Evolutionary conservation across 2,888 invertebrate species (phyloP).

Genomic region (Agrochola litura): DNA sequence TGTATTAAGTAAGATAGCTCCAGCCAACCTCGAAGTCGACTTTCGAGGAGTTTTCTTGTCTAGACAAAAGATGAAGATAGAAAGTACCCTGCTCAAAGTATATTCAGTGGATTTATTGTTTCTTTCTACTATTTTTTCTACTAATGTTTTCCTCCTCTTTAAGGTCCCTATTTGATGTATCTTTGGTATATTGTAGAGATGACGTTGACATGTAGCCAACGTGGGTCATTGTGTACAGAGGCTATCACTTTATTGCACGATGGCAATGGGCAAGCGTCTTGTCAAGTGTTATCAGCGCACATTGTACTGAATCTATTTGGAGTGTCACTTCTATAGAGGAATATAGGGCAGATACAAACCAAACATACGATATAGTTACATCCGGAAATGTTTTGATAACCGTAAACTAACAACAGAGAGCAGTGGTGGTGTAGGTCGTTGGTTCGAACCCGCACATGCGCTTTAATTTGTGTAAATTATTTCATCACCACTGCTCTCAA

Average conservation of each 20-base stretch:
- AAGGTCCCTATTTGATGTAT: slow-evolving; percentile 14
- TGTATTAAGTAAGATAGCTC: not conserved
- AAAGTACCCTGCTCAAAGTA: not conserved
- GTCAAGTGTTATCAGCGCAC: slow-evolving; percentile 50
- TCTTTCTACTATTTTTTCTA: not conserved
- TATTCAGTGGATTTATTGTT: not conserved
- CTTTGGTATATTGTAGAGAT: slow-evolving; percentile 28
- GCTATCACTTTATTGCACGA: slow-evolving; percentile 53
- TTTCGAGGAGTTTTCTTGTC: not conserved
- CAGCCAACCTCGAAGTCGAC: too few species aligned
- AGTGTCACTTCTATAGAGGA: slow-evolving; percentile 27
- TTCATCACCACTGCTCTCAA: too few species aligned
- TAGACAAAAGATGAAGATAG: not conserved
- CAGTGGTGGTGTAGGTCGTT: too few species aligned
- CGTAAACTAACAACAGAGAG: too few species aligned
- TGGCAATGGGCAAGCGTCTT: slow-evolving; percentile 49
- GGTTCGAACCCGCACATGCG: too few species aligned
- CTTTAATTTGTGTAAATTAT: too few species aligned
- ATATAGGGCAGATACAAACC: slow-evolving; percentile 17
- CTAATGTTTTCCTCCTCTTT: not conserved
- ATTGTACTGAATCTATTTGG: slow-evolving; percentile 44
- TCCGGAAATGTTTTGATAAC: slow-evolving; percentile 16
- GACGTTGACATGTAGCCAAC: slow-evolving; percentile 51
- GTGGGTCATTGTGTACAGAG: slow-evolving; percentile 43
- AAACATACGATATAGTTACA: not conserved